Conservation (phyloP, 1,140 invertebrate genomes). For the Bombus haemorrhoidalis region DNA sequence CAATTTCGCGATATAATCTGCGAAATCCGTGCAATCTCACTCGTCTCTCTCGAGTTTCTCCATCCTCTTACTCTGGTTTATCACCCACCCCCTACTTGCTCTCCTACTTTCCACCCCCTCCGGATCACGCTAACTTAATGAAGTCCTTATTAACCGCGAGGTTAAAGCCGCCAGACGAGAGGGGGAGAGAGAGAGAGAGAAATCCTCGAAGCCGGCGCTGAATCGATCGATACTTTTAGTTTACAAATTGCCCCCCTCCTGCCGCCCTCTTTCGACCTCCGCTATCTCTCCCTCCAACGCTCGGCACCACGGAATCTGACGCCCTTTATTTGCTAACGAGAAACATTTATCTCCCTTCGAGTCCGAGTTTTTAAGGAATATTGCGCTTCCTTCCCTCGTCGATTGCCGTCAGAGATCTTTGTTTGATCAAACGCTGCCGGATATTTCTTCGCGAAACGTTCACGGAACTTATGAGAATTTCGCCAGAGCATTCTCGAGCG, state of each 20-base stretch:
- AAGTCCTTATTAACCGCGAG: conserved; percentile 70
- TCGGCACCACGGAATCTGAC: background rate
- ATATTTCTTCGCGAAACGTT: background rate
- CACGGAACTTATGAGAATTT: background rate
- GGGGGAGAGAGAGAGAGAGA: conserved; percentile 6
- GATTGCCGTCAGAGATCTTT: background rate
- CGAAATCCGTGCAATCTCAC: conserved; percentile 69
- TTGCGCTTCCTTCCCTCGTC: background rate
- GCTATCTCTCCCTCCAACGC: background rate
- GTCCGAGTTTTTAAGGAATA: conserved; percentile 26
- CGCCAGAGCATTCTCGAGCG: background rate
- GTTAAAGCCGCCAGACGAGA: conserved; percentile 53
- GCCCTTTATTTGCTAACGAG: conserved; percentile 33
- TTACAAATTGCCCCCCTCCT: conserved; percentile 14
- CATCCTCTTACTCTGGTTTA: background rate
- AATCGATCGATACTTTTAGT: conserved; percentile 55
- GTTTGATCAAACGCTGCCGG: conserved; percentile 2
- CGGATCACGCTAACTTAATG: conserved; percentile 69
- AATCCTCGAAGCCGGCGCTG: conserved; percentile 19
- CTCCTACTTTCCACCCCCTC: background rate
- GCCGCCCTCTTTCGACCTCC: background rate
- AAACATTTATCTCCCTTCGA: conserved; percentile 32
- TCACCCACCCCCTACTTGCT: background rate
- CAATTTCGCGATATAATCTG: conserved; percentile 76
- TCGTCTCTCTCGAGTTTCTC: conserved; percentile 54